Base-by-base conservation (phyloP, 2,888 invertebrate species). In the Amblyteles armatorius region DNA sequence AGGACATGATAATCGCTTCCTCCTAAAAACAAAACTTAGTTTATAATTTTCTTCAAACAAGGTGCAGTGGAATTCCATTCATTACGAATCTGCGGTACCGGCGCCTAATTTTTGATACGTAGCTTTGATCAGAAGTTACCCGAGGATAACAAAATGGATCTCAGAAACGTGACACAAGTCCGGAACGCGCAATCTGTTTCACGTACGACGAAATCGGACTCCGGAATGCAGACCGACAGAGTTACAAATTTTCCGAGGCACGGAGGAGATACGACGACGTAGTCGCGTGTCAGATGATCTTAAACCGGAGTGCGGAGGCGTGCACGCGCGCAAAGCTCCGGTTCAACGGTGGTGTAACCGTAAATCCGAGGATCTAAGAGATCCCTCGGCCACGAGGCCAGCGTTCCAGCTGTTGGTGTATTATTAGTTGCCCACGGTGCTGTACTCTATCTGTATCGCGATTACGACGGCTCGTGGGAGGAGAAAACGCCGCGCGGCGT, bases 361-460 rank as follows among this genome's bases (percentile, higher is more conserved):
- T 78, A 82, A 82, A 82, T 77, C 71, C 65, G 69, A 71, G 65
- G 77, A 77, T 82, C 82, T 52, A 5, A 57, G 67, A 74, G 55
- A 16, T 29, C 65, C 44, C 67, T 48, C 16, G 29, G 55, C 55
- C 40, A 63, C 50, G 63, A 55, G 36, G 57, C 52, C 77, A 76
- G 71, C 77, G 11, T 33, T 78, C 36, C 57, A 48, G 26, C 68
- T 67, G 55, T 40, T 26, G 55, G 55, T 36, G 36, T 78, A 78
- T 72, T 77, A 77, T 82, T 72, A 82, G 36, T 36, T 63, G 29
- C 69, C 33, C n/a, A 40, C 36, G 22, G 11, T 11, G 22, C 6
- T 6, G 40, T 60, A 63, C 55, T 67, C 65, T 57, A 57, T 65
- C 72, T 57, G 78, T 78, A 72, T 78, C 67, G 77, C 78, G 82